Base-by-base conservation (phyloP, 1,140 invertebrate genomes). In the Saccostrea glomerata region DNA sequence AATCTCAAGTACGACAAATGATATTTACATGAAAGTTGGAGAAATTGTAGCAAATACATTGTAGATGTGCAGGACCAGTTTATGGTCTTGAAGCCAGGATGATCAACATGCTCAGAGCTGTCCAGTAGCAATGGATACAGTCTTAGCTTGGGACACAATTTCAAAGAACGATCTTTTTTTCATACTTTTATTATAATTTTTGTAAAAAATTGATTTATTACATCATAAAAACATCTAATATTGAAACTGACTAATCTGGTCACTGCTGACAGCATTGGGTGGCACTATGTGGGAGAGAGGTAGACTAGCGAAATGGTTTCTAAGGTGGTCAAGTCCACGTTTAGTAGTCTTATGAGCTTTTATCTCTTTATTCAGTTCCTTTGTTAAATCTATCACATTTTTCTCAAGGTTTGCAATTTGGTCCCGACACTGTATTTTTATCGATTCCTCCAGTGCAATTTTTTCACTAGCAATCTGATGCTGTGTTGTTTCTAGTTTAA, bases 221-320 rank as follows among this genome's bases (percentile, higher is more conserved):
- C 70, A 77, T 77, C 13, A 77, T 30, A 36, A 25, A 30, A 11
- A 84, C 40, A 54, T 5, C 13, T 73, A 86, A 40, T 90, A 90
- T 13, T 87, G 73, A 73, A 90, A 87, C 70, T 89, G 47, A n/a
- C 86, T 40, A 23, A 93, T 89, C 47, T 93, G 89, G 66, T 93
- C 91, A 55, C 87, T 84, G 1, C 84, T 86, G 0, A 92, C 92
- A 82, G 89, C 83, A 70, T 91, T 90, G 0, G 92, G 90, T 20
- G 91, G 89, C 58, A 92, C 54, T 25, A 92, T 89, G 83, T 92
- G 86, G 2, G 88, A 83, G 3, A 92, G 54, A 56, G 92, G 92
- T n/a, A 93, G 77, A 90, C 90, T 91, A 30, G 92, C 89, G 84
- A 93, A 93, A 89, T 93, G 92, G 40, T 91, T 85, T 23, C 92